Percentiles rank a stretch among this genome's conserved stretches.
phyloP scores from a whole-genome alignment of 1,140 invertebrate species.

The Sweltsa coloradensis region DNA sequence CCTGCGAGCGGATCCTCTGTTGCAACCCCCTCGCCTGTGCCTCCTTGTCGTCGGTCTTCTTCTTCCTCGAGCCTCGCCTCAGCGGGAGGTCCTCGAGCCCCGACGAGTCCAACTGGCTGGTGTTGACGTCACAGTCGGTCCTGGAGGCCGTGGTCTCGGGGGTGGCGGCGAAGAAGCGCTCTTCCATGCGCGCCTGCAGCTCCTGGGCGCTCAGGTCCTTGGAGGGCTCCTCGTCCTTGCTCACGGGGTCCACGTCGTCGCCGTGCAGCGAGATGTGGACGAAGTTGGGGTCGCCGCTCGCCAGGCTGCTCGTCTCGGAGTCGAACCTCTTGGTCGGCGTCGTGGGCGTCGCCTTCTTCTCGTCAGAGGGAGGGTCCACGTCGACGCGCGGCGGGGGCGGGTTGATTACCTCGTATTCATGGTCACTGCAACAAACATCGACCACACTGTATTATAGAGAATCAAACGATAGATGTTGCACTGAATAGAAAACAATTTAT shows the following conservation, averaged over 20 bases:
- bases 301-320: slow-evolving; percentile 23
- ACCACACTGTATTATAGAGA: no score
- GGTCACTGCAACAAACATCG: slow-evolving; percentile 68
- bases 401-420: slow-evolving; percentile 72
- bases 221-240: slow-evolving; percentile 20
- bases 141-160: slow-evolving; percentile 39
- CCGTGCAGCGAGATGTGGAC: slow-evolving; percentile 26
- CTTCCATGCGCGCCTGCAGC: slow-evolving; percentile 41
- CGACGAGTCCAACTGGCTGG: slow-evolving; percentile 51
- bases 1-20: slow-evolving; percentile 28
- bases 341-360: slow-evolving; percentile 4
- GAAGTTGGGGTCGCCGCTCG: slow-evolving; percentile 24
- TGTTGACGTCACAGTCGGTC: slow-evolving; percentile 50
- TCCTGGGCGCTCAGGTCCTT: slow-evolving; percentile 23
- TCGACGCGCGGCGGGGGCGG: slow-evolving; percentile 14
- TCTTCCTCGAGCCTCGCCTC: slow-evolving; percentile 40
- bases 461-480: no score
- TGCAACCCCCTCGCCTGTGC: slow-evolving; percentile 24
- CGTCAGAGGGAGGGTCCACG: slow-evolving; percentile 1
- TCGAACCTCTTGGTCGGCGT: neutral
- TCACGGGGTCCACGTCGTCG: slow-evolving; percentile 23
- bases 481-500: no score
- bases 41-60: slow-evolving; percentile 20
- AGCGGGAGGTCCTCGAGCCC: slow-evolving; percentile 47
- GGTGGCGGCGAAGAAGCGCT: slow-evolving; percentile 26